Conservation (phyloP, 2,888 invertebrate genomes). For the Deilephila porcellus region DNA sequence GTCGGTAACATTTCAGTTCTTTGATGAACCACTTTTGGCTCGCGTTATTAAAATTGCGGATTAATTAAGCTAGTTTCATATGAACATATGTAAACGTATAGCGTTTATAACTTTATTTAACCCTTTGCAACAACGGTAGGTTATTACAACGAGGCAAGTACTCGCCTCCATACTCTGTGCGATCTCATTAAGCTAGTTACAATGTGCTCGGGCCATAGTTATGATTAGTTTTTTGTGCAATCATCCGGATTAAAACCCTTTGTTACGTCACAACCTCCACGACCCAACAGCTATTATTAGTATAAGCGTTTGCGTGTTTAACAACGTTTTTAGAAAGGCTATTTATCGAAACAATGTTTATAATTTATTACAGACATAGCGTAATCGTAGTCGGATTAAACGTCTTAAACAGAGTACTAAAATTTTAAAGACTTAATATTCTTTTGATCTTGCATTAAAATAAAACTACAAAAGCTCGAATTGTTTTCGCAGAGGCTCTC, state of each 20-base stretch:
- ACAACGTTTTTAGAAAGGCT: constrained; percentile 31
- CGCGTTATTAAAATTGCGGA: constrained; percentile 16
- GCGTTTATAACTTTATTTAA: not conserved
- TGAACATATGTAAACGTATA: not conserved
- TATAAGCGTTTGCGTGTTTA: constrained; percentile 24
- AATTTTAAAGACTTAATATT: constrained; percentile 25
- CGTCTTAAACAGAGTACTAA: constrained; percentile 22
- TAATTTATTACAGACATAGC: constrained; percentile 36
- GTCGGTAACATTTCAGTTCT: constrained; percentile 12
- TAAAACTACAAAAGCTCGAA: constrained; percentile 12
- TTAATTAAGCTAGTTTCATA: constrained; percentile 13
- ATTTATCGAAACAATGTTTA: constrained; percentile 30
- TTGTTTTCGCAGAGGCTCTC: constrained; percentile 6
- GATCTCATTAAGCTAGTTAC: not conserved
- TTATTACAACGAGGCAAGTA: not conserved
- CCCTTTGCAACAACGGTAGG: too few relatives aligned
- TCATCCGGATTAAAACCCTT: too few relatives aligned
- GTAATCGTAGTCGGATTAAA: constrained; percentile 27
- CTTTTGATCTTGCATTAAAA: constrained; percentile 41
- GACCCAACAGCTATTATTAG: constrained; percentile 18
- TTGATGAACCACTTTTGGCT: constrained; percentile 15
- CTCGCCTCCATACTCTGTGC: not conserved
- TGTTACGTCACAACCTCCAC: not conserved
- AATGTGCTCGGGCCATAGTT: not conserved
- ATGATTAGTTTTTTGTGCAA: not conserved